Evolutionary conservation across 1,140 invertebrate species (phyloP).

Genomic region (Grapholita molesta): DNA sequence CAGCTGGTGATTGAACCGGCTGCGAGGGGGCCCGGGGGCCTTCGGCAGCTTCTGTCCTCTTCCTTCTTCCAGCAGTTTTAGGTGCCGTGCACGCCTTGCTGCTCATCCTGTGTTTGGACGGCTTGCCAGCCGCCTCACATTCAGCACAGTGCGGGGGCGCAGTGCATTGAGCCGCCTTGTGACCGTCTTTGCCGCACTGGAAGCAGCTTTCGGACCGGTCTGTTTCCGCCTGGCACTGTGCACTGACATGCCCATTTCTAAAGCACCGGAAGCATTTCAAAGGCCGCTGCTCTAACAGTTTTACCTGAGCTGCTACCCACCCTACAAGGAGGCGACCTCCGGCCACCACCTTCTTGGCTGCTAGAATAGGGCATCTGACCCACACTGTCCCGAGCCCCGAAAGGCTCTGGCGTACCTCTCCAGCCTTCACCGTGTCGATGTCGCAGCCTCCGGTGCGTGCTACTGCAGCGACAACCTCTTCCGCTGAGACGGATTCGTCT

Average conservation of each 20-base stretch:
- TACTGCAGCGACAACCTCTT: constrained; percentile 25
- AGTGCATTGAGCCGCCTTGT: constrained; percentile 1
- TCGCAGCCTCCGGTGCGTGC: constrained; percentile 26
- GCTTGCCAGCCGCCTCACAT: background rate
- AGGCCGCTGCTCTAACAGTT: constrained; percentile 19
- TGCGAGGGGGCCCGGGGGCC: background rate
- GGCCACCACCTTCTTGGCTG: background rate
- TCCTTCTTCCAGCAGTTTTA: background rate
- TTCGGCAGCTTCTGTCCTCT: background rate
- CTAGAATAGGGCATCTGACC: constrained; percentile 20
- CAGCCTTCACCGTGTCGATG: constrained; percentile 19
- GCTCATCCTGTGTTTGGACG: background rate
- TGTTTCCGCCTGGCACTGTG: background rate
- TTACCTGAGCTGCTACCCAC: constrained; percentile 9
- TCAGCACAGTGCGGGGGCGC: background rate
- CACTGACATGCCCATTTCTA: background rate
- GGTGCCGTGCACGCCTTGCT: background rate
- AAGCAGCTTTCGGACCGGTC: background rate
- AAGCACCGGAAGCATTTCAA: constrained; percentile 29
- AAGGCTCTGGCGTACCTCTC: constrained; percentile 15
- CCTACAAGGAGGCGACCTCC: background rate
- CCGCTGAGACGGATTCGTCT: constrained; percentile 23
- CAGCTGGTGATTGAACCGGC: background rate
- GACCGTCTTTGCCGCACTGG: constrained; percentile 22
- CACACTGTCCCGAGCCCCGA: constrained; percentile 17